Base-by-base conservation (phyloP, 1,140 invertebrate genomes). In the Eriosoma lanigerum region DNA sequence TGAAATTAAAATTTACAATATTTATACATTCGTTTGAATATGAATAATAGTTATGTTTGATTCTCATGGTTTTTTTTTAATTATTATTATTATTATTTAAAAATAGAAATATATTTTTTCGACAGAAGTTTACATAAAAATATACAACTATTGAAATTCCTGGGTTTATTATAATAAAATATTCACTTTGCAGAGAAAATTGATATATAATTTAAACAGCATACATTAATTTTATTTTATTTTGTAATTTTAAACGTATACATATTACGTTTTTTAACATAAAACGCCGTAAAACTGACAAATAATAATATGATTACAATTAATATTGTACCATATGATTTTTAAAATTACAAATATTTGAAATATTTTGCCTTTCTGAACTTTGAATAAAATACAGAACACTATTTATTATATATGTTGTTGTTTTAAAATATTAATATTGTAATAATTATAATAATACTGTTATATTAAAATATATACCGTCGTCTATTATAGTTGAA, bases 61-160 rank as follows among this genome's bases (percentile, higher is more conserved):
- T 58, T 15, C 15, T 24, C 21, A 5, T 26, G 56, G 13, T 26
- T 15, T 58, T 15, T 24, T n/a, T 3, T 24, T 24, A 24, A 24
- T n/a, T n/a, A 58, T 24, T 56, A 24, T 54, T 54, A 10, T n/a
- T 9, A 26, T 24, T 58, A 26, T 24, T 5, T 15, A 26, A 58
- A 3, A 56, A 10, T 12, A 24, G 56, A 13, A 26, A n/a, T 3
- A 24, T 19, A 29, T 29, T 26, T 62, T 62, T 29, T 12, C 17
- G 29, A 62, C 17, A 0, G 15, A 29, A 5, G 8, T 62, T 62
- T 26, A 17, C 58, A 1, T 9, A 13, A 29, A 29, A n/a, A n/a
- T n/a, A n/a, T n/a, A n/a, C n/a, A n/a, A n/a, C n/a, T 62, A 62
- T 26, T 29, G 58, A 62, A 21, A 62, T 62, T 62, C 24, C 58